Evolutionary conservation across 2,888 invertebrate species (phyloP).

Genomic region (Toxonevra muliebris): DNA sequence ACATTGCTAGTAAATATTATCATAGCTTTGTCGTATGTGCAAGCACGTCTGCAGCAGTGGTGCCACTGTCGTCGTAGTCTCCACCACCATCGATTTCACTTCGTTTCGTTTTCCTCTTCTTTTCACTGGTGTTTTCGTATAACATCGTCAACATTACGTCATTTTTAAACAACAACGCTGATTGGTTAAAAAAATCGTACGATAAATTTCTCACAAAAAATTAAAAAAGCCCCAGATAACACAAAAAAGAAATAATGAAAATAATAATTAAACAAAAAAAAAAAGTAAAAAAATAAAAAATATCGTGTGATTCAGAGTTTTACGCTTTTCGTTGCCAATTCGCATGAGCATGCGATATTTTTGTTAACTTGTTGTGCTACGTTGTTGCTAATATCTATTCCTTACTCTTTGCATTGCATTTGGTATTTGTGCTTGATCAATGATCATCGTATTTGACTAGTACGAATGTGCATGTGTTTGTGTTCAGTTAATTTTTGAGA

Average conservation of each 20-base stretch:
- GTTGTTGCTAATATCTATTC: not conserved
- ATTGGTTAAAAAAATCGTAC: constrained; percentile 64
- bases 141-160: constrained; percentile 32
- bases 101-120: constrained; percentile 11
- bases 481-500: no score
- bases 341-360: constrained; percentile 6
- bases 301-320: constrained; percentile 1
- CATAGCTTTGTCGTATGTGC: no score
- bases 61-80: not conserved
- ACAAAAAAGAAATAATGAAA: constrained; percentile 11
- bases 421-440: not conserved
- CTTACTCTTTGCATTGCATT: not conserved
- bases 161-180: constrained; percentile 42
- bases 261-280: constrained; percentile 25
- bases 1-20: no score
- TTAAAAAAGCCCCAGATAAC: constrained; percentile 37
- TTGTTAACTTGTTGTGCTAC: constrained; percentile 22
- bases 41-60: no score
- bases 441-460: no score
- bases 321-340: constrained; percentile 5
- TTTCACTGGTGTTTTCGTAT: constrained; percentile 25
- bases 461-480: no score
- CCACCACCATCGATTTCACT: not conserved
- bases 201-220: constrained; percentile 53
- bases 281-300: constrained; percentile 1